A percentile compares a stretch with the other conserved stretches of the same genome.
Evolutionary conservation across 2,888 invertebrate genomes (phyloP).

Genomic region (Lottia gigantea): DNA sequence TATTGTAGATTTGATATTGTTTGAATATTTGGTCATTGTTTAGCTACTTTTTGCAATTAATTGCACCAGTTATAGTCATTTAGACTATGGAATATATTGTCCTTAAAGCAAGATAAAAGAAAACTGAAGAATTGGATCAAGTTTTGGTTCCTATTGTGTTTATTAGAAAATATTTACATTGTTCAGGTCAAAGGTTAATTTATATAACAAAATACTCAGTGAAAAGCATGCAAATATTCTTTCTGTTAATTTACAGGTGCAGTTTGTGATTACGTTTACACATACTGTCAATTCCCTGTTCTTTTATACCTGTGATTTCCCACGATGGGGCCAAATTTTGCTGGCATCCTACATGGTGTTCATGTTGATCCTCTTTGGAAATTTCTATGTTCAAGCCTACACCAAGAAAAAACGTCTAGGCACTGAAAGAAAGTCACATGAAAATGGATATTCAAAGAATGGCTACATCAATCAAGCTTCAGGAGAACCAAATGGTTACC

Average conservation of each 20-base stretch:
- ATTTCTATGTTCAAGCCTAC: conserved; percentile 79
- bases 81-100: too few species aligned
- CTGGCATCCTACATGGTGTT: conserved; percentile 83
- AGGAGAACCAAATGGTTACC: neutral
- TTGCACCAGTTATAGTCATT: too few species aligned
- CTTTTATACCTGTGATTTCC: conserved; percentile 82
- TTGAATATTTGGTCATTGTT: too few species aligned
- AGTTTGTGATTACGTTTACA: conserved; percentile 85
- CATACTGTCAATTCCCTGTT: conserved; percentile 84
- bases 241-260: conserved; percentile 75
- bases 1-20: too few species aligned
- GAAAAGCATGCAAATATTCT: too few species aligned
- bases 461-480: neutral
- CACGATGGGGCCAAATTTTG: conserved; percentile 73
- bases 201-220: too few species aligned
- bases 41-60: too few species aligned
- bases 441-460: neutral
- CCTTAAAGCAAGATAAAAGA: too few species aligned
- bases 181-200: too few species aligned
- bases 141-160: too few species aligned
- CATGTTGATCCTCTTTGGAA: conserved; percentile 94
- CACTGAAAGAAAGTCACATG: neutral
- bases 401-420: conserved; percentile 29
- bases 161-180: too few species aligned
- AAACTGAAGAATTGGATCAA: too few species aligned